Percentiles rank a stretch among this genome's conserved stretches.
Conservation (phyloP, 2,113 vertebrate genomes). For the Neolamprologus hecqui region DNA sequence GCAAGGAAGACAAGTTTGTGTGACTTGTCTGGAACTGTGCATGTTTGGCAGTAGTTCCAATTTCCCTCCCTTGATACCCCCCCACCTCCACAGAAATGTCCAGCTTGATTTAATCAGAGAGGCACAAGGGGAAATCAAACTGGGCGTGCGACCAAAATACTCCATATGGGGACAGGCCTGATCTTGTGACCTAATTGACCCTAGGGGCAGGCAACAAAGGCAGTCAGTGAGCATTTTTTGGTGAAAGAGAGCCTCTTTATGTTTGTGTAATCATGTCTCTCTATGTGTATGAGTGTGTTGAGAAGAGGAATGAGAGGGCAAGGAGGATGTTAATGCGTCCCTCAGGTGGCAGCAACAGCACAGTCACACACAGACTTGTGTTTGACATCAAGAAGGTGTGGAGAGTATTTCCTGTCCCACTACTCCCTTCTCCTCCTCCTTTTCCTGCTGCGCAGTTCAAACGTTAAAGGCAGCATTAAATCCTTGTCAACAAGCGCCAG, state of each 20-base stretch:
- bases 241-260: slow-evolving; percentile 1
- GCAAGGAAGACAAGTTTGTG: slow-evolving; percentile 26
- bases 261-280: neutral
- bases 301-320: neutral
- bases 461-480: slow-evolving; percentile 39
- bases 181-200: slow-evolving; percentile 26
- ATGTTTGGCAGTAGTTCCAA: slow-evolving; percentile 33
- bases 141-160: slow-evolving; percentile 35
- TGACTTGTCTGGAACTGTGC: slow-evolving; percentile 41
- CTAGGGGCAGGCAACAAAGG: slow-evolving; percentile 28
- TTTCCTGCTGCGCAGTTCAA: slow-evolving; percentile 41
- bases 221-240: neutral
- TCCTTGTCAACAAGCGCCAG: slow-evolving; percentile 42
- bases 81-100: slow-evolving; percentile 50
- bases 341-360: slow-evolving; percentile 51
- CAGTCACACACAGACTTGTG: slow-evolving; percentile 44
- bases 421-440: slow-evolving; percentile 15
- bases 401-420: slow-evolving; percentile 50
- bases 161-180: slow-evolving; percentile 34
- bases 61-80: neutral
- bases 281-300: neutral
- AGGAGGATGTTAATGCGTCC: slow-evolving; percentile 46
- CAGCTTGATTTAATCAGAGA: slow-evolving; percentile 65
- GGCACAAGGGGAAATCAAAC: slow-evolving; percentile 32
- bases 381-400: slow-evolving; percentile 45